Evolutionary conservation across 92 coral and sea anemone species (phyloP).

Genomic region (Scolanthus callimorphus): DNA sequence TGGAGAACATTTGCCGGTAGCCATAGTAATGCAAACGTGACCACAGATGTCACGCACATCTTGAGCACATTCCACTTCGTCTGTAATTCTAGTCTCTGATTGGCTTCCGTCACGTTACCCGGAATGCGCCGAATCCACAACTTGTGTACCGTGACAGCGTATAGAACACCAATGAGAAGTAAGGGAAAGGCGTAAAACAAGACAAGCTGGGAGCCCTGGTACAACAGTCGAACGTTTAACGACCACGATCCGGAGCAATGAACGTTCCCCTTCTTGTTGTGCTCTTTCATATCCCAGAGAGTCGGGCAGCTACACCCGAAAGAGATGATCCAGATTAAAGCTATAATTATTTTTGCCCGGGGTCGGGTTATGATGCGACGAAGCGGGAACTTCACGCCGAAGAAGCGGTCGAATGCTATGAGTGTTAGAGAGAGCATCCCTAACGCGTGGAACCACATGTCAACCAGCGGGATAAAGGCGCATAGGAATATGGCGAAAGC

Average conservation of each 20-base stretch:
- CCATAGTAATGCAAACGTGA: slow-evolving; percentile 44
- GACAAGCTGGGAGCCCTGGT: slow-evolving; percentile 20
- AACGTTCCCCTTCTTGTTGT: slow-evolving; percentile 30
- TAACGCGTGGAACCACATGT: slow-evolving; percentile 18
- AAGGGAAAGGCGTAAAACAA: slow-evolving; percentile 44
- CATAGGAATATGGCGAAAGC: slow-evolving; percentile 1
- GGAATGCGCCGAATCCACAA: slow-evolving; percentile 64
- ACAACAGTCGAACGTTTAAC: neutral
- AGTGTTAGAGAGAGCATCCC: slow-evolving; percentile 38
- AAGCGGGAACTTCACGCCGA: slow-evolving; percentile 30
- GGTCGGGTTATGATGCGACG: slow-evolving; percentile 28
- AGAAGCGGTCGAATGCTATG: slow-evolving; percentile 44
- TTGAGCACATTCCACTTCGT: slow-evolving; percentile 34
- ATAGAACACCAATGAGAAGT: slow-evolving; percentile 35
- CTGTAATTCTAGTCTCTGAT: slow-evolving; percentile 38
- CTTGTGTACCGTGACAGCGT: slow-evolving; percentile 36
- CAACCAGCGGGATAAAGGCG: slow-evolving; percentile 2
- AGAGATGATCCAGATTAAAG: slow-evolving; percentile 28
- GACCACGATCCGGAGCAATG: neutral
- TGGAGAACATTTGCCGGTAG: slow-evolving; percentile 13
- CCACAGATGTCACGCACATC: slow-evolving; percentile 42
- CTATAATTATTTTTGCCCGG: slow-evolving; percentile 33
- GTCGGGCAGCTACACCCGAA: slow-evolving; percentile 24
- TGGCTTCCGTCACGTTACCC: slow-evolving; percentile 55
- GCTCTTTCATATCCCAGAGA: too few species aligned